Evolutionary conservation across 2,797 vertebrate species (phyloP), one percentile per base, ranked within the genome.

Genomic region (Rhabdophis nuchalis): DNA sequence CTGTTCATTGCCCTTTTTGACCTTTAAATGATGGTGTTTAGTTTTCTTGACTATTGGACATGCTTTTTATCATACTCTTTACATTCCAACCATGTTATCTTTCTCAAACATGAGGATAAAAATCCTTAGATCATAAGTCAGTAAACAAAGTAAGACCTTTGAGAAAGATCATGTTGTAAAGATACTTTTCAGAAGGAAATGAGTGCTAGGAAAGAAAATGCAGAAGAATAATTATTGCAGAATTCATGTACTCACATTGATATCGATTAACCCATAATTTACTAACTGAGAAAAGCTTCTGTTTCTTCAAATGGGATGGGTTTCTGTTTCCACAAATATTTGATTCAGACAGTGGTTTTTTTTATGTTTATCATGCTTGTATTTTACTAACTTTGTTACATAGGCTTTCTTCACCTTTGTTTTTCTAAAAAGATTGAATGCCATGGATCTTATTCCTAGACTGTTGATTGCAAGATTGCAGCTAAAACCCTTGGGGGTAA

Each of bases 151-250:
- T 87, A 29, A 53, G 86, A 11, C 25, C 0, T 1, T 87, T 91
- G 87, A 13, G 89, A 93, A 95, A 91, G 77, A 87, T 4, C 4
- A 91, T 87, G 85, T 87, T 90, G 89, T 7, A 25, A 50, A 61
- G 90, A n/a, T 27, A 12, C 88, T 89, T 41, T 91, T 5, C 0
- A 32, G 18, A 5, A n/a, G 46, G 86, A 93, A 72, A 41, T 2
- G 85, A 94, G 92, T 91, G 0, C 3, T 12, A 56, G 5, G 68
- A 77, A 86, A 2, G 20, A 56, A 85, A 18, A 5, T 0, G 3
- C 61, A 25, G 7, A 11, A 85, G 88, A 94, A 89, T 64, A 89
- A 3, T 56, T 0, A 1, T 0, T 93, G 57, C 91, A 90, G 85
- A 5, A 50, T 23, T 0, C 92, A 92, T 93, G 89, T 90, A 53